These are phyloP conservation scores for Chromoteleia sp. DNA, from an alignment of 2,888 invertebrate genomes.

Conservation along the genomic window DNA sequence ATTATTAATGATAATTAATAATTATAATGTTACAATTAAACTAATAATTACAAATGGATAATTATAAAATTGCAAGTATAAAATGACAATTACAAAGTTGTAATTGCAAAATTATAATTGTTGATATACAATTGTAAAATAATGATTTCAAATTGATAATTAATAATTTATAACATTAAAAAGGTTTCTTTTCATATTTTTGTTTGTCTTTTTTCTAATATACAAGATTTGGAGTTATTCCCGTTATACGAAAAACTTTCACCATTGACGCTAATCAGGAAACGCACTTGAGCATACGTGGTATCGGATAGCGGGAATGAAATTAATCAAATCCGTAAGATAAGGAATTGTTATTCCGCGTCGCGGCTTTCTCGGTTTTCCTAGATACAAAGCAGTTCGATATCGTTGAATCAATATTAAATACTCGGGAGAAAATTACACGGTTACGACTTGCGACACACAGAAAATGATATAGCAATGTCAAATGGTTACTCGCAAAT, in stretches of 20 bases:
- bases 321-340: conserved; percentile 42
- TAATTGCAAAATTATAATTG: too few relatives aligned
- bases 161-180: too few relatives aligned
- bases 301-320: conserved; percentile 13
- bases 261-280: conserved; percentile 35
- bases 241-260: conserved; percentile 38
- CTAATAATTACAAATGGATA: too few relatives aligned
- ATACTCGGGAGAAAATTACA: conserved; percentile 56
- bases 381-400: conserved; percentile 64
- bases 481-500: not conserved
- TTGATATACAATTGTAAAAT: too few relatives aligned
- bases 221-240: not conserved
- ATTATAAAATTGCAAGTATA: too few relatives aligned
- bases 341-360: conserved; percentile 49
- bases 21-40: too few relatives aligned
- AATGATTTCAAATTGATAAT: too few relatives aligned
- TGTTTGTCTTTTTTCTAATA: too few relatives aligned
- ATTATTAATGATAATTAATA: too few relatives aligned
- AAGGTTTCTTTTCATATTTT: too few relatives aligned
- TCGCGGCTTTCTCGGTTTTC: conserved; percentile 58
- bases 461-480: conserved; percentile 54
- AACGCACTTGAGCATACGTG: conserved; percentile 30
- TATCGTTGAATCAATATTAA: conserved; percentile 65
- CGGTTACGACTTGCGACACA: conserved; percentile 40
- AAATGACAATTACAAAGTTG: too few relatives aligned